A percentile compares a stretch with the other conserved stretches of the same genome.
These are phyloP conservation scores for Struthidea cinerea DNA, from an alignment of 2,113 vertebrate species.

Conservation along the genomic window DNA sequence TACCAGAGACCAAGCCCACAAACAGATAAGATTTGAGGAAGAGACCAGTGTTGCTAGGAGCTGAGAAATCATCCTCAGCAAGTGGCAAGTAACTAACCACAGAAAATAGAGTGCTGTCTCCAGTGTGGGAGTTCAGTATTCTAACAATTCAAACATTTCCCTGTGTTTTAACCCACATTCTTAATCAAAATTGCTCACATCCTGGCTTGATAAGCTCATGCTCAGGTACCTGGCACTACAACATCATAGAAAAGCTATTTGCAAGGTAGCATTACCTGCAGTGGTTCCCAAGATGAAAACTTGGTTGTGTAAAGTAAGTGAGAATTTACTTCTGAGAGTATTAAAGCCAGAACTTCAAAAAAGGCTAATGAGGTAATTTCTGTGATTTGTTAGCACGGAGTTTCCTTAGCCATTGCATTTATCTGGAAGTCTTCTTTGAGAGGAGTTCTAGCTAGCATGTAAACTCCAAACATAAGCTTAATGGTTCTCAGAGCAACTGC, in stretches of 20 bases:
- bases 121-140: not conserved
- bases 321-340: not conserved
- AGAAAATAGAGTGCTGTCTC: not conserved
- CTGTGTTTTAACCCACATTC: not conserved
- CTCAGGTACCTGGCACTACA: not conserved
- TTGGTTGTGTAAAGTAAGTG: not conserved
- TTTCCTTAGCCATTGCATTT: not conserved
- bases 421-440: not conserved
- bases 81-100: not conserved
- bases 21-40: constrained; percentile 24
- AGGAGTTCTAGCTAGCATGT: not conserved
- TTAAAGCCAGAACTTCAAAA: not conserved
- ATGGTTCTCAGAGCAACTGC: not conserved
- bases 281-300: not conserved
- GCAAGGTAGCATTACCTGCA: not conserved
- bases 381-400: fast-evolving
- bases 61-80: constrained; percentile 1
- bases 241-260: not conserved
- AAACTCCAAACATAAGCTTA: not conserved
- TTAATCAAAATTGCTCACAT: not conserved
- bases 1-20: not conserved
- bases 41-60: not conserved
- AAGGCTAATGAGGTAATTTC: not conserved
- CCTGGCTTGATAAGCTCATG: not conserved
- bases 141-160: not conserved